phyloP scores from a whole-genome alignment of 2,113 vertebrate species.

The Paramisgurnus dabryanus region DNA sequence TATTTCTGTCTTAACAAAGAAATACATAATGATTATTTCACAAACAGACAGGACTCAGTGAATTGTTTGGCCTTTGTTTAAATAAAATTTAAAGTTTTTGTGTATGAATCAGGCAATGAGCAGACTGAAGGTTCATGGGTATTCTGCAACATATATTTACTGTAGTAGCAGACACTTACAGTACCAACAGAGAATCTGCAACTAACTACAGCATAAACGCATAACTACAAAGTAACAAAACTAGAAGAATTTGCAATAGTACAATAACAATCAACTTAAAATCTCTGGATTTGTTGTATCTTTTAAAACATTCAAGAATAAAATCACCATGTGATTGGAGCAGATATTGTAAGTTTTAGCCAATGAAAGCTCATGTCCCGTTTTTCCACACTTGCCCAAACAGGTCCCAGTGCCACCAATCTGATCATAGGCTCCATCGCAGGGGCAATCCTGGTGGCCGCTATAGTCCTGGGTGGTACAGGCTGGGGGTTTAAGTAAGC shows the following conservation, averaged over 20 bases:
- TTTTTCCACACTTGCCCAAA: conserved; percentile 89
- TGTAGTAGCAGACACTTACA: no score
- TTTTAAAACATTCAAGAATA: neutral
- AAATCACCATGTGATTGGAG: neutral
- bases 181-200: no score
- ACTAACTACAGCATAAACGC: no score
- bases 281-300: neutral
- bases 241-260: neutral
- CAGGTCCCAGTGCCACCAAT: conserved; percentile 99
- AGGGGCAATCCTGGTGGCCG: conserved; percentile 99
- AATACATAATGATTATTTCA: no score
- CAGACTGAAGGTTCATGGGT: no score
- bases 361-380: conserved; percentile 77
- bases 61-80: no score
- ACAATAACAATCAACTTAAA: neutral
- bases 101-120: no score
- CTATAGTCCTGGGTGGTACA: conserved; percentile 99
- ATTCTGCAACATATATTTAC: no score
- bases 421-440: conserved; percentile 99
- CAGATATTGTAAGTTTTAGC: conserved; percentile 1
- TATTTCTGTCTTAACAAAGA: no score
- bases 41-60: no score
- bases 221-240: no score
- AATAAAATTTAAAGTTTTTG: no score
- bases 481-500: conserved; percentile 99